Percentiles rank a stretch among this genome's conserved stretches.
phyloP scores from a whole-genome alignment of 2,797 vertebrate species.

The Vespertilio murinus region DNA sequence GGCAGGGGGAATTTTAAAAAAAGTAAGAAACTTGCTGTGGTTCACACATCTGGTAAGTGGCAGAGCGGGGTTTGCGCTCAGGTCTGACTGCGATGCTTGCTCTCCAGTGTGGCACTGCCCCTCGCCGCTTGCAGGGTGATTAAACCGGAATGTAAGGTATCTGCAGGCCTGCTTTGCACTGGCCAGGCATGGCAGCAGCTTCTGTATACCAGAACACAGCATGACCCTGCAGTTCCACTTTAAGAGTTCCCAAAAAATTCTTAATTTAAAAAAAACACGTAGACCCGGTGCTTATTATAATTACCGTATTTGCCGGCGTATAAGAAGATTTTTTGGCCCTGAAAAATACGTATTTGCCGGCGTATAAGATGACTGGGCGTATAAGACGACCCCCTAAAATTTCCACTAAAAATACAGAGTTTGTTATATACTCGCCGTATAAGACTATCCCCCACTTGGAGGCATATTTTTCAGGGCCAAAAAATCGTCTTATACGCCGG shows the following conservation, averaged over 20 bases:
- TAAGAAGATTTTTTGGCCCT: too few species aligned
- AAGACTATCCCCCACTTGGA: too few species aligned
- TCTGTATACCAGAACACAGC: not conserved
- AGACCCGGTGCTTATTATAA: slow-evolving; percentile 10
- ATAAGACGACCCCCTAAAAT: too few species aligned
- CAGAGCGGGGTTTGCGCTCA: not conserved
- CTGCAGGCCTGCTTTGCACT: not conserved
- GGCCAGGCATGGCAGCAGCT: not conserved
- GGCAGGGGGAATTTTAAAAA: too few species aligned
- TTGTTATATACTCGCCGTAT: too few species aligned
- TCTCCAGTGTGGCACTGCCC: accelerated
- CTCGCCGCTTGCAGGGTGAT: not conserved
- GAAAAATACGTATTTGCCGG: too few species aligned
- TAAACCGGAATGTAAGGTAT: not conserved
- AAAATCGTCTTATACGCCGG: too few species aligned
- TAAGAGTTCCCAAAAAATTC: not conserved
- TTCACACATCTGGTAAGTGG: not conserved
- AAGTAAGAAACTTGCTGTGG: not conserved
- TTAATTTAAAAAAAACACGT: not conserved
- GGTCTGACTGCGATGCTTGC: not conserved
- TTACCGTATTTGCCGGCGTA: too few species aligned
- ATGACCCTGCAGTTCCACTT: not conserved
- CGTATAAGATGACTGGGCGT: too few species aligned
- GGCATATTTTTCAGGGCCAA: too few species aligned
- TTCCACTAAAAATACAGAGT: too few species aligned